Evolutionary conservation across 30 jellyfish, hydroid and myxozoan species (phyloP).

Genomic region (Catostylus mosaicus): DNA sequence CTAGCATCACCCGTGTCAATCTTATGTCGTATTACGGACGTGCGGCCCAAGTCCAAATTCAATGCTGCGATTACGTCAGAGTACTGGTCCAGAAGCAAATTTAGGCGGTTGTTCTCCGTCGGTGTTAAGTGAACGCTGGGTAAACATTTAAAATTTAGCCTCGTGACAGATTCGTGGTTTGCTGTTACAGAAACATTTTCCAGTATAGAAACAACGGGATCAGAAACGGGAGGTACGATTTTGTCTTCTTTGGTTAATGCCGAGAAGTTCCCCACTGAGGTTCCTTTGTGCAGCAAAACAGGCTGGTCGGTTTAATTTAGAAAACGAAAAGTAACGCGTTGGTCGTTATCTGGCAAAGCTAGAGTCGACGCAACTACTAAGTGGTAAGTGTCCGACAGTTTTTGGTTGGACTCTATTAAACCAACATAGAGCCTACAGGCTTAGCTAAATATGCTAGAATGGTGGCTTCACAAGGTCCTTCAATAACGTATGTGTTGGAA

Average conservation of each 20-base stretch:
- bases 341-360: not conserved
- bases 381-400: not conserved
- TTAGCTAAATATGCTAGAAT: conserved; percentile 9
- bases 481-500: not conserved
- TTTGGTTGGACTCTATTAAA: not conserved
- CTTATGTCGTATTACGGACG: too few species aligned
- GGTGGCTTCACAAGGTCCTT: not conserved
- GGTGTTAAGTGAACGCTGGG: not conserved
- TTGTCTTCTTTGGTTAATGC: not conserved
- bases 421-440: not conserved
- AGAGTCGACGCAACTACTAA: not conserved
- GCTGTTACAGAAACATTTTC: not conserved
- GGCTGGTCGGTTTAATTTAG: not conserved
- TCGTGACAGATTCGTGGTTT: not conserved
- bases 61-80: not conserved
- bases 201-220: not conserved
- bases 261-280: not conserved
- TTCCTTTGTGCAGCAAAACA: not conserved
- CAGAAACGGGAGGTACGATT: not conserved
- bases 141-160: not conserved
- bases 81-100: not conserved
- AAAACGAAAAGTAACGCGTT: not conserved
- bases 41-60: too few species aligned
- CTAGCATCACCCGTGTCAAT: too few species aligned
- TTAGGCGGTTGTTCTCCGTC: not conserved